Base-by-base conservation (phyloP, 2,888 invertebrate species). In the Amblyjoppa proteus region DNA sequence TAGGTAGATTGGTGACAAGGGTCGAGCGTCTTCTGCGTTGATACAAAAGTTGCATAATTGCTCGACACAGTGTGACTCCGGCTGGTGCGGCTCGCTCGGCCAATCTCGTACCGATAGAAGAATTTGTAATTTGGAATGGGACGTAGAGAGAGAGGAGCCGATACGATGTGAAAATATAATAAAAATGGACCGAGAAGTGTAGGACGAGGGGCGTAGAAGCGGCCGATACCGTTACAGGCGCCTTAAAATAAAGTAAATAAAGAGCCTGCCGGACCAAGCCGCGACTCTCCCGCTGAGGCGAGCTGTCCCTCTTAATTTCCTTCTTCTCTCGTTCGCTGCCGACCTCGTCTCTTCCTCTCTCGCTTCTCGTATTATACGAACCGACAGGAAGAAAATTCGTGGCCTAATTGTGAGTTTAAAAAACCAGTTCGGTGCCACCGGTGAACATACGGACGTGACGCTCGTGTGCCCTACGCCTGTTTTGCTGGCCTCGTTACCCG, bases 211-310 rank as follows among this genome's bases (percentile, higher is more conserved):
- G 75, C 75, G 84, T 88, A 88, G 90, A 90, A 90, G 90, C 85
- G 88, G 89, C 88, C 90, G 91, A 92, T 93, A 92, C 93, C 93
- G 94, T 93, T 94, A 93, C 86, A 88, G 84, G 88, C 87, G 89
- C 89, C 91, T 93, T 92, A 93, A 93, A 93, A 93, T 93, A 93
- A 93, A 93, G 92, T 93, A 93, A 94, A 94, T 93, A 93, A 93
- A 93, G 90, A 91, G 90, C 89, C 90, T 89, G 90, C 88, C 85
- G 88, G 89, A 92, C 91, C 91, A 90, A 91, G 90, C 90, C 87
- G 86, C 83, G 88, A 86, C 88, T 90, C 88, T 89, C 86, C 80
- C 88, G 88, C 88, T 86, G 87, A 84, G 87, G 83, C 85, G 80
- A 86, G 84, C 86, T 83, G 82, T 81, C 85, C 88, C 86, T 89